These are phyloP conservation scores for Phytoseiulus persimilis DNA, from an alignment of 2,888 invertebrate genomes.

Conservation along the genomic window DNA sequence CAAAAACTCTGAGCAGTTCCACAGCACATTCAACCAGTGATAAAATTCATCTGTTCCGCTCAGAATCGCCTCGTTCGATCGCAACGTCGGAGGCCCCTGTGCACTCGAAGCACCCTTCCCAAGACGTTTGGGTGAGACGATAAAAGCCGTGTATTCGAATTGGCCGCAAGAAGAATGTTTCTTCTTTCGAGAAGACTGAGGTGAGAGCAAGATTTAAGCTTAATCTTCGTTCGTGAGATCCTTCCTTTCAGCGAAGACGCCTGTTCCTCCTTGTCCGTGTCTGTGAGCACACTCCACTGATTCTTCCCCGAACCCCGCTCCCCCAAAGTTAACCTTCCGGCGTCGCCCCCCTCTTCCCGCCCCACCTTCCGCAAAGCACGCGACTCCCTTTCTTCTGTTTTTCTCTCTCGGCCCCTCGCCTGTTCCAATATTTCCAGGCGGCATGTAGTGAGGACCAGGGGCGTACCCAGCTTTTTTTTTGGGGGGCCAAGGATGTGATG, in stretches of 20 bases:
- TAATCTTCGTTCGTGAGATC: not conserved
- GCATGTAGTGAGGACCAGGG: too few species aligned
- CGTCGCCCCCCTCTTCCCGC: too few species aligned
- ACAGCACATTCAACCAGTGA: not conserved
- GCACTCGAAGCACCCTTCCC: not conserved
- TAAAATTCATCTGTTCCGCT: not conserved
- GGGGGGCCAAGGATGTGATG: too few species aligned
- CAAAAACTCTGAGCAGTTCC: not conserved
- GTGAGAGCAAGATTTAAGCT: not conserved
- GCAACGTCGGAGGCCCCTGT: not conserved
- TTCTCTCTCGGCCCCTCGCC: not conserved
- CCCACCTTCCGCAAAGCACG: too few species aligned
- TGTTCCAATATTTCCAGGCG: too few species aligned
- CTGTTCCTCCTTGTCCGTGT: not conserved
- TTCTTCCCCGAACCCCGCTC: not conserved
- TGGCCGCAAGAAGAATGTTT: slow-evolving; percentile 5
- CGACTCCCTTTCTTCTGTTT: not conserved
- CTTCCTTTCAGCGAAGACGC: not conserved
- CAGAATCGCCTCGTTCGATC: not conserved
- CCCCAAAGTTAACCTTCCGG: not conserved
- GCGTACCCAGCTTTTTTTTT: too few species aligned
- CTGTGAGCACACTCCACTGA: not conserved
- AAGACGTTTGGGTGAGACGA: not conserved
- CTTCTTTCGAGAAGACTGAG: not conserved
- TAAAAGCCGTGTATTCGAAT: slow-evolving; percentile 5